These are phyloP conservation scores for Malacosoma neustria DNA, from an alignment of 2,888 invertebrate genomes.

Conservation along the genomic window DNA sequence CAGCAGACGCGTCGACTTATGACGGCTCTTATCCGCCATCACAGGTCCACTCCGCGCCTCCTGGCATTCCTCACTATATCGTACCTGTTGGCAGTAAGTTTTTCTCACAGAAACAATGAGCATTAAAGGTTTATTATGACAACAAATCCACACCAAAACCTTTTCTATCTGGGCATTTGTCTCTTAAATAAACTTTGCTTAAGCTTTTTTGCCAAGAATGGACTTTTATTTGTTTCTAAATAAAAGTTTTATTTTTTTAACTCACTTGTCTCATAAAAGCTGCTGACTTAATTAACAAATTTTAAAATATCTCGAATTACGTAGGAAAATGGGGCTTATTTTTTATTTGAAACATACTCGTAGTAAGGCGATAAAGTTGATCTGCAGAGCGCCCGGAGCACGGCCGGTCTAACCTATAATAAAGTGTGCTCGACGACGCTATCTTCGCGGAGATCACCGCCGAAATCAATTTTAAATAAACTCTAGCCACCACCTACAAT, in stretches of 20 bases:
- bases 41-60: constrained; percentile 45
- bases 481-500: constrained; percentile 68
- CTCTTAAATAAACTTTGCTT: constrained; percentile 3
- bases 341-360: not conserved
- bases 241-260: too few species aligned
- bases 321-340: too few species aligned
- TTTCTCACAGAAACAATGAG: constrained; percentile 69
- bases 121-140: constrained; percentile 60
- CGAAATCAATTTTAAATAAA: constrained; percentile 74
- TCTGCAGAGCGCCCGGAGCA: constrained; percentile 20
- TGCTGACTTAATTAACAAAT: too few species aligned
- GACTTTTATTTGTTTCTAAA: too few species aligned
- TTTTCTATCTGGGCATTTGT: constrained; percentile 16
- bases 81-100: constrained; percentile 39
- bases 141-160: constrained; percentile 29
- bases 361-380: constrained; percentile 4
- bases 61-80: constrained; percentile 39
- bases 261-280: too few species aligned
- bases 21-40: constrained; percentile 67
- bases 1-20: constrained; percentile 40
- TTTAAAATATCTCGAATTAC: too few species aligned
- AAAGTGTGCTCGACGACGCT: constrained; percentile 44
- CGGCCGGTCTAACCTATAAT: constrained; percentile 41
- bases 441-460: constrained; percentile 53
- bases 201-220: not conserved